Evolutionary conservation across 1,140 invertebrate species (phyloP).

Genomic region (Brevipalpus yothersi): DNA sequence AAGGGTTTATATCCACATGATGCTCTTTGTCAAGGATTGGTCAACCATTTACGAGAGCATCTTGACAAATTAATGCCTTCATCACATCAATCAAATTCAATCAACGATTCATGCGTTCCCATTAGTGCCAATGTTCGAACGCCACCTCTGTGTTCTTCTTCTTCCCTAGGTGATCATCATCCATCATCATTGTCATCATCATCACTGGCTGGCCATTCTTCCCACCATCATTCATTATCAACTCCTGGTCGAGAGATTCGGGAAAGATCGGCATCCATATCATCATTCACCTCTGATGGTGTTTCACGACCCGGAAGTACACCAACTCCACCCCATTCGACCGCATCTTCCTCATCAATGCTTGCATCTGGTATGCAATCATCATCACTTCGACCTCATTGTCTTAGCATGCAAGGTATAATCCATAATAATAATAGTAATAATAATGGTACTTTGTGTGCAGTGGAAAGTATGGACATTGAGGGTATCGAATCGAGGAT

Average conservation of each 20-base stretch:
- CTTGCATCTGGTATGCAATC: too few species aligned
- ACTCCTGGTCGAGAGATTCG: background rate
- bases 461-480: too few species aligned
- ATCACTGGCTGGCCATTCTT: background rate
- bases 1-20: constrained; percentile 52
- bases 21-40: constrained; percentile 47
- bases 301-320: background rate
- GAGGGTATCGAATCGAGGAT: too few species aligned
- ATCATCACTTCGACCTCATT: too few species aligned
- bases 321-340: background rate
- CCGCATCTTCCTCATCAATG: background rate
- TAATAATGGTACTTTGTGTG: too few species aligned
- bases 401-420: too few species aligned
- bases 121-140: background rate
- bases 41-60: constrained; percentile 57
- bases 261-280: background rate
- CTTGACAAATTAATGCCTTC: constrained; percentile 33
- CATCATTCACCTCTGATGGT: background rate
- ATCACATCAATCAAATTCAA: background rate
- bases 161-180: background rate
- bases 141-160: background rate
- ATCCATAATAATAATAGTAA: too few species aligned
- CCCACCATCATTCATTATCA: background rate
- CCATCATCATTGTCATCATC: background rate
- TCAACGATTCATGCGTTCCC: background rate